These are phyloP conservation scores for Dendrolimus pini DNA, from an alignment of 2,888 invertebrate species.

Conservation along the genomic window DNA sequence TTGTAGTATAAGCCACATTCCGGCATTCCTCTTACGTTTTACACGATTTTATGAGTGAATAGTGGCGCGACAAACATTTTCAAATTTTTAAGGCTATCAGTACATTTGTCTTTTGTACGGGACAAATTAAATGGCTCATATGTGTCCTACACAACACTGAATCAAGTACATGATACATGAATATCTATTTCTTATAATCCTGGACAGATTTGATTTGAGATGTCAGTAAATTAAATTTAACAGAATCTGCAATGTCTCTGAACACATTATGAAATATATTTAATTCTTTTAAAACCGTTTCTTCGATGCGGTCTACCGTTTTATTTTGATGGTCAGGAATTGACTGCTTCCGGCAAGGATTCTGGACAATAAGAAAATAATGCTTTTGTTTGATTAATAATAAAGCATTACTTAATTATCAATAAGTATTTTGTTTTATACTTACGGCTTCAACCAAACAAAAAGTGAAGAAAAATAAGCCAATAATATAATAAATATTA, in stretches of 20 bases:
- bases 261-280: slow-evolving; percentile 18
- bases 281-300: slow-evolving; percentile 15
- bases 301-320: slow-evolving; percentile 19
- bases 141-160: too few species aligned
- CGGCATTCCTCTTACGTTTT: too few species aligned
- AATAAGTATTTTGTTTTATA: slow-evolving; percentile 12
- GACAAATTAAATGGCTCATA: too few species aligned
- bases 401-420: too few species aligned
- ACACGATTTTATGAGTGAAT: too few species aligned
- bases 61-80: too few species aligned
- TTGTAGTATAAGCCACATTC: too few species aligned
- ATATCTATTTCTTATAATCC: background rate
- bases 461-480: slow-evolving; percentile 13
- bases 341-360: background rate
- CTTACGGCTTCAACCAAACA: slow-evolving; percentile 37
- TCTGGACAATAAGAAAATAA: slow-evolving; percentile 4
- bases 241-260: slow-evolving; percentile 16
- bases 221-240: slow-evolving; percentile 16
- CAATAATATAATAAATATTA: slow-evolving; percentile 8
- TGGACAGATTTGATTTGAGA: slow-evolving; percentile 5
- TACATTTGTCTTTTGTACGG: too few species aligned
- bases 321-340: slow-evolving; percentile 11
- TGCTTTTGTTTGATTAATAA: background rate
- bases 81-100: too few species aligned
- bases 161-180: background rate